A percentile compares a stretch with the other conserved stretches of the same genome.
phyloP scores from a whole-genome alignment of 2,797 vertebrate species.

The Fundulus diaphanus region DNA sequence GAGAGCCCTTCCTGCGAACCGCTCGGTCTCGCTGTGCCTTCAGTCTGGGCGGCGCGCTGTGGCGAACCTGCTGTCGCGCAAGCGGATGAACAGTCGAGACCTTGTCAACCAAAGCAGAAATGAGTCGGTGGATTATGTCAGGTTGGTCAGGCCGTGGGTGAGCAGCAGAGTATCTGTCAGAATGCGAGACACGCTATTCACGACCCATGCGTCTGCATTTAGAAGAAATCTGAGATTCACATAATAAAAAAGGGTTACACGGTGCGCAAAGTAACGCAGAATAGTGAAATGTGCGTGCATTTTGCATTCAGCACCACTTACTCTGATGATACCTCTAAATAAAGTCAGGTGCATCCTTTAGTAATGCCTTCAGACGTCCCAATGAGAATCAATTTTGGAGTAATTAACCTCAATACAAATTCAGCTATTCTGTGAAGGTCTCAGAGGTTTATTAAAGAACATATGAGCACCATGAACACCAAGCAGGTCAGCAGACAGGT shows the following conservation, averaged over 20 bases:
- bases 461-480: neutral
- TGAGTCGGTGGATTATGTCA: constrained; percentile 47
- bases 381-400: neutral
- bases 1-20: constrained; percentile 4
- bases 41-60: constrained; percentile 22
- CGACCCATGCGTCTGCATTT: neutral
- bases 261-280: too few species aligned
- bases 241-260: neutral
- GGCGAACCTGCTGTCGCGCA: constrained; percentile 11
- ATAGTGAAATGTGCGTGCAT: too few species aligned
- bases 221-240: neutral
- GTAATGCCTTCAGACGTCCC: neutral
- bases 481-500: neutral
- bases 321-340: neutral
- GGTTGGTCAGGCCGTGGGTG: constrained; percentile 17
- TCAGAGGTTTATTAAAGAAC: neutral
- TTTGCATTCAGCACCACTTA: neutral
- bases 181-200: neutral
- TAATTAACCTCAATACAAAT: neutral
- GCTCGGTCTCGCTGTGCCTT: constrained; percentile 29
- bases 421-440: neutral
- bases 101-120: constrained; percentile 42
- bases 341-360: neutral
- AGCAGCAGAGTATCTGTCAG: neutral
- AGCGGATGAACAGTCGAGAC: constrained; percentile 37